phyloP scores from a whole-genome alignment of 1,140 invertebrate genomes.

The Macrosteles quadrilineatus region DNA sequence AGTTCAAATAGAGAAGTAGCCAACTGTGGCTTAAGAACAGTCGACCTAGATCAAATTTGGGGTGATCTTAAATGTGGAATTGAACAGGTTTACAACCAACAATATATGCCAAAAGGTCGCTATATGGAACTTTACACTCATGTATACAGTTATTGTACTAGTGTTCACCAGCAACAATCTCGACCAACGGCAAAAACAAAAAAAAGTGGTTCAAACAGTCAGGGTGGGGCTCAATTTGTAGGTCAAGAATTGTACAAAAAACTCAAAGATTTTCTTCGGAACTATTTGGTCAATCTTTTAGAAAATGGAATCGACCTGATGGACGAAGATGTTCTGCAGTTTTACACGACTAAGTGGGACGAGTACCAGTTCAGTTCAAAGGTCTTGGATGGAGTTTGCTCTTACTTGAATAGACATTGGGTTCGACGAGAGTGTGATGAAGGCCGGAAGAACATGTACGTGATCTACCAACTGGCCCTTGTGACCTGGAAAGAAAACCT shows the following conservation, averaged over 20 bases:
- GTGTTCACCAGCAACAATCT: conserved; percentile 76
- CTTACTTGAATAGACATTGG: conserved; percentile 98
- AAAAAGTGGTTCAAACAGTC: conserved; percentile 46
- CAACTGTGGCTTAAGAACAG: conserved; percentile 68
- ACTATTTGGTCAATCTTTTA: conserved; percentile 78
- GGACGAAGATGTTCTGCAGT: conserved; percentile 92
- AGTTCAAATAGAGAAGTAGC: not conserved
- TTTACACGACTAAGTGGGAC: conserved; percentile 98
- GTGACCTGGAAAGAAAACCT: conserved; percentile 98
- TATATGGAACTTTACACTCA: conserved; percentile 95
- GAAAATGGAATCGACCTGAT: conserved; percentile 89
- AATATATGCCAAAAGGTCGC: conserved; percentile 79
- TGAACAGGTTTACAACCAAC: conserved; percentile 85
- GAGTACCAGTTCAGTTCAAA: conserved; percentile 98
- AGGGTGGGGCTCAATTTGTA: conserved; percentile 88
- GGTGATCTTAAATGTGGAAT: conserved; percentile 91
- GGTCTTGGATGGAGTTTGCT: conserved; percentile 95
- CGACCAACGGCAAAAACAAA: conserved; percentile 48
- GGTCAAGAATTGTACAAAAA: conserved; percentile 95
- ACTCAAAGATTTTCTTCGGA: conserved; percentile 86
- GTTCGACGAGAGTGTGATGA: conserved; percentile 97
- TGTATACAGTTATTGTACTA: conserved; percentile 96
- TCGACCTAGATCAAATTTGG: conserved; percentile 95
- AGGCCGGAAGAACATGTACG: conserved; percentile 94
- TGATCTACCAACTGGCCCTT: conserved; percentile 96